These are phyloP conservation scores for Siniperca scherzeri DNA, from an alignment of 2,797 vertebrate genomes.

Conservation along the genomic window DNA sequence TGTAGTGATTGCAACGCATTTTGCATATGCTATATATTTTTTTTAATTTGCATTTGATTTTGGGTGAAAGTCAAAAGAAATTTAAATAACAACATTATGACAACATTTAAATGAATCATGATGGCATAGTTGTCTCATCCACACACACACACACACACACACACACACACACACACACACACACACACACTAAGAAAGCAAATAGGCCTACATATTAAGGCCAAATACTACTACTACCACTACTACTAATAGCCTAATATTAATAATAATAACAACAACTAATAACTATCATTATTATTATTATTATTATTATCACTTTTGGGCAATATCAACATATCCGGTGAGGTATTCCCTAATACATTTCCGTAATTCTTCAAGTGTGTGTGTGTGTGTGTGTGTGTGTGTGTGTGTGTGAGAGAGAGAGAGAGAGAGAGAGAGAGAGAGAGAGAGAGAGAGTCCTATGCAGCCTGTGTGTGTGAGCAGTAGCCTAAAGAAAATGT, in stretches of 20 bases:
- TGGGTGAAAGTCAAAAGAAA: not conserved
- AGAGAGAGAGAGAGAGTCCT: too few species aligned
- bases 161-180: not conserved
- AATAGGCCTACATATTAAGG: not conserved
- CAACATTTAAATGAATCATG: not conserved
- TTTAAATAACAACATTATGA: not conserved
- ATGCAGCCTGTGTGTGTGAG: not conserved
- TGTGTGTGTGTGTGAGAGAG: not conserved
- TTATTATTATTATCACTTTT: not conserved
- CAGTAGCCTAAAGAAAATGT: too few species aligned
- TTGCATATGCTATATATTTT: not conserved
- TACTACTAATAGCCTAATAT: not conserved
- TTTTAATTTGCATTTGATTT: not conserved
- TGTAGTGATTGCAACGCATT: not conserved
- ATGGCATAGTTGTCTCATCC: not conserved
- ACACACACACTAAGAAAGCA: not conserved
- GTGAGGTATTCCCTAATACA: not conserved
- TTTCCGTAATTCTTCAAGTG: not conserved
- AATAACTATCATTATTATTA: not conserved
- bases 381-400: constrained; percentile 1
- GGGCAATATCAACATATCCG: not conserved
- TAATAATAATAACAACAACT: not conserved
- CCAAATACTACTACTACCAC: not conserved
- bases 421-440: too few species aligned
- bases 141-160: not conserved